A percentile compares a stretch with the other conserved stretches of the same genome.
Conservation (phyloP, 2,797 vertebrate genomes). For the Chelidonichthys spinosus region DNA sequence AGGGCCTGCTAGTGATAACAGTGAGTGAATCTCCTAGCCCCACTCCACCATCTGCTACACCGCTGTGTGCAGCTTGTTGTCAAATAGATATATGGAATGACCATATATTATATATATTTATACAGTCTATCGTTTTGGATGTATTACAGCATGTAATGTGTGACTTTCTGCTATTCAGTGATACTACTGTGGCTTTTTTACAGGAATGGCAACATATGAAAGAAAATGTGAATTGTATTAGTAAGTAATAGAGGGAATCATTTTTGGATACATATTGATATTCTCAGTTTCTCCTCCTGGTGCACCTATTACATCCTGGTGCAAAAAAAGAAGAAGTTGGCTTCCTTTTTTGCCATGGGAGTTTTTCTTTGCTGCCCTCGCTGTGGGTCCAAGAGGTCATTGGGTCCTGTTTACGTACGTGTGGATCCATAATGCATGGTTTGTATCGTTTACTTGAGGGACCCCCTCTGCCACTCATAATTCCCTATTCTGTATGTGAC, state of each 20-base stretch:
- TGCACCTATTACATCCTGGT: conserved; percentile 20
- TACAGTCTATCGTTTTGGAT: not conserved
- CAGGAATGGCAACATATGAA: not conserved
- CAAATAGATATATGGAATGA: too few species aligned
- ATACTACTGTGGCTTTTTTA: not conserved
- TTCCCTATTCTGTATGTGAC: conserved; percentile 56
- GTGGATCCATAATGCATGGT: conserved; percentile 77
- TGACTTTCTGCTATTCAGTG: not conserved
- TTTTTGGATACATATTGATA: conserved; percentile 2
- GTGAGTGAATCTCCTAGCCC: too few species aligned
- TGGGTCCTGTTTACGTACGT: conserved; percentile 76
- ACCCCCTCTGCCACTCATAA: conserved; percentile 63
- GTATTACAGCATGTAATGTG: not conserved
- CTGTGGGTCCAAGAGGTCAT: conserved; percentile 68
- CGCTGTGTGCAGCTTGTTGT: too few species aligned
- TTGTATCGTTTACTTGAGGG: conserved; percentile 74
- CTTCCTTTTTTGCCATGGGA: conserved; percentile 31
- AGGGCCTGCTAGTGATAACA: too few species aligned
- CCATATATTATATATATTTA: too few species aligned
- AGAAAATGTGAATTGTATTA: not conserved
- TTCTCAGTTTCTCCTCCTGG: not conserved
- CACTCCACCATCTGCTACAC: too few species aligned
- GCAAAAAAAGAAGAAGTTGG: conserved; percentile 15
- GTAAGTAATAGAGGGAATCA: not conserved
- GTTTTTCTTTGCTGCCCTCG: conserved; percentile 51